phyloP scores from a whole-genome alignment of 2,888 invertebrate species.

The Iphiclides podalirius region DNA sequence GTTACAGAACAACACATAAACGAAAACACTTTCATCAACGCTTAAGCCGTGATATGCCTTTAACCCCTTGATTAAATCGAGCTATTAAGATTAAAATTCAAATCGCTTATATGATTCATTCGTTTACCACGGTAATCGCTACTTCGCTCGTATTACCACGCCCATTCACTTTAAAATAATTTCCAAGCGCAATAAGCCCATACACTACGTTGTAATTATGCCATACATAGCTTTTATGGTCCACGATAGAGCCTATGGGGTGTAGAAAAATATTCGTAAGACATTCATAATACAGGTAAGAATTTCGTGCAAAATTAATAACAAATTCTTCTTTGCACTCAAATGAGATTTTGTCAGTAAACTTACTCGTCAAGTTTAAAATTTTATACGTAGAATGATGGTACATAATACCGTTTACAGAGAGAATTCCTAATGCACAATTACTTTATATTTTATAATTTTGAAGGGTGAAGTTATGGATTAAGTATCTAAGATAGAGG shows the following conservation, averaged over 20 bases:
- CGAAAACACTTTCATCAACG: background rate
- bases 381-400: no score
- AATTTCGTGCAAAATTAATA: no score
- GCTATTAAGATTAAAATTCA: constrained; percentile 44
- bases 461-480: background rate
- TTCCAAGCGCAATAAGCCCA: constrained; percentile 58
- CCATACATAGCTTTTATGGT: constrained; percentile 10
- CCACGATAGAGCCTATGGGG: constrained; percentile 5
- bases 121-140: constrained; percentile 63
- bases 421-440: background rate
- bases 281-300: no score
- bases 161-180: constrained; percentile 74
- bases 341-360: no score
- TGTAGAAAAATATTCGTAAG: constrained; percentile 43
- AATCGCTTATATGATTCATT: constrained; percentile 55
- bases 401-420: no score
- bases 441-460: background rate
- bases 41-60: background rate
- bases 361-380: no score
- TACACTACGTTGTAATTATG: constrained; percentile 37
- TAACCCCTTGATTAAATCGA: constrained; percentile 13
- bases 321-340: no score
- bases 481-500: background rate
- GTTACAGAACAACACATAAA: no score
- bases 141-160: constrained; percentile 60